Evolutionary conservation across 2,113 vertebrate genomes (phyloP).

Genomic region (Pavo muticus): DNA sequence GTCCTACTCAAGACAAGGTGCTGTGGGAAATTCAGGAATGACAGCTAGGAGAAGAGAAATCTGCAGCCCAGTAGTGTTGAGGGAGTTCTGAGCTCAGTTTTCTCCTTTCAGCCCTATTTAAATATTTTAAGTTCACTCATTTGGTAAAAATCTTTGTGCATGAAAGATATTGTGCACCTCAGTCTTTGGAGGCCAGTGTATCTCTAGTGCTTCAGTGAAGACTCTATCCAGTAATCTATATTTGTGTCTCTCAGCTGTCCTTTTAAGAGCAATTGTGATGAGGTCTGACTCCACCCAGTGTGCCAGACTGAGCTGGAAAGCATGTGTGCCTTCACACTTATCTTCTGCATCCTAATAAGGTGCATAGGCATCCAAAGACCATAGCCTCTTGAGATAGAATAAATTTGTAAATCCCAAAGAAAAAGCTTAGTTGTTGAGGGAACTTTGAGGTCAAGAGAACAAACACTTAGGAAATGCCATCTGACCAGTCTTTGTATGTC

Average conservation of each 20-base stretch:
- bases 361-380: background rate
- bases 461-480: background rate
- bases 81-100: background rate
- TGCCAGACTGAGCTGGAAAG: background rate
- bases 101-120: background rate
- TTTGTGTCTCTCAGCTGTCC: background rate
- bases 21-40: background rate
- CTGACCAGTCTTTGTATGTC: background rate
- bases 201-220: background rate
- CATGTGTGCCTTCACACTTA: background rate
- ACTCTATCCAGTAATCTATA: background rate
- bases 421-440: fast-evolving
- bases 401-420: background rate
- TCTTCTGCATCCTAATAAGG: background rate
- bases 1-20: background rate
- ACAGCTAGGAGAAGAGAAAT: background rate
- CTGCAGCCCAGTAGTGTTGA: background rate
- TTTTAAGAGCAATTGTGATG: background rate
- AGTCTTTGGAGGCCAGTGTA: background rate
- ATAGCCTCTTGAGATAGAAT: background rate
- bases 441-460: background rate
- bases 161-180: background rate
- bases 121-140: background rate
- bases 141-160: background rate
- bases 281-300: background rate